These are phyloP conservation scores for Charaxes varanes DNA, from an alignment of 1,140 invertebrate genomes.

Conservation along the genomic window DNA sequence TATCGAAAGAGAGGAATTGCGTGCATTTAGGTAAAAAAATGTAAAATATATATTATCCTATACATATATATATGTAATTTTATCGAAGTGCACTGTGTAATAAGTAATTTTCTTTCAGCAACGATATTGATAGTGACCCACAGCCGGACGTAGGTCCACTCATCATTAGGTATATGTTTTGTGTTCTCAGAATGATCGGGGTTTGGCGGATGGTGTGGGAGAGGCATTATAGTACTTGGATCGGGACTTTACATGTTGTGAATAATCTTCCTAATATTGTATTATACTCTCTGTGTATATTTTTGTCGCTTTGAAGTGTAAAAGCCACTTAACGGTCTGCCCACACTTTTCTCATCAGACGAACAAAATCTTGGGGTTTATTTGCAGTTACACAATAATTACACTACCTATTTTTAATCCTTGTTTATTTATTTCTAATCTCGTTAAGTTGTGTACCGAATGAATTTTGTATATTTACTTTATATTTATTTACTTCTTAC, in stretches of 20 bases:
- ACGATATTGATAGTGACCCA: constrained; percentile 41
- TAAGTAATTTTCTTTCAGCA: constrained; percentile 59
- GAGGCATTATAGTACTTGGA: constrained; percentile 2
- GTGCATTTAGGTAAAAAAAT: constrained; percentile 46
- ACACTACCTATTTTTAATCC: too few species aligned
- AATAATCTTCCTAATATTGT: constrained; percentile 29
- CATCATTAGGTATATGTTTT: constrained; percentile 36
- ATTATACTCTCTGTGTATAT: too few species aligned
- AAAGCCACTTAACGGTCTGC: too few species aligned
- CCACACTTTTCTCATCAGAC: too few species aligned
- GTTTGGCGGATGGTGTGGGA: constrained; percentile 13
- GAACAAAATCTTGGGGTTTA: too few species aligned
- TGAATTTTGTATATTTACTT: too few species aligned
- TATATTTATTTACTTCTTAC: too few species aligned
- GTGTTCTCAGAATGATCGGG: constrained; percentile 21
- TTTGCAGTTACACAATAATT: too few species aligned
- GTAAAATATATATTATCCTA: constrained; percentile 9
- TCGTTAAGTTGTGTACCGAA: too few species aligned
- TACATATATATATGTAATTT: constrained; percentile 23
- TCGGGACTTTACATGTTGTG: constrained; percentile 18
- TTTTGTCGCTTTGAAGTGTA: too few species aligned
- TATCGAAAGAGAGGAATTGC: constrained; percentile 35
- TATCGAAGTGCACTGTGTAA: constrained; percentile 34
- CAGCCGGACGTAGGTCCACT: constrained; percentile 21
- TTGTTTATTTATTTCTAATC: too few species aligned